Percentiles rank a stretch among this genome's conserved stretches.
Evolutionary conservation across 2,888 invertebrate species (phyloP).

Genomic region (Scotopteryx bipunctaria): DNA sequence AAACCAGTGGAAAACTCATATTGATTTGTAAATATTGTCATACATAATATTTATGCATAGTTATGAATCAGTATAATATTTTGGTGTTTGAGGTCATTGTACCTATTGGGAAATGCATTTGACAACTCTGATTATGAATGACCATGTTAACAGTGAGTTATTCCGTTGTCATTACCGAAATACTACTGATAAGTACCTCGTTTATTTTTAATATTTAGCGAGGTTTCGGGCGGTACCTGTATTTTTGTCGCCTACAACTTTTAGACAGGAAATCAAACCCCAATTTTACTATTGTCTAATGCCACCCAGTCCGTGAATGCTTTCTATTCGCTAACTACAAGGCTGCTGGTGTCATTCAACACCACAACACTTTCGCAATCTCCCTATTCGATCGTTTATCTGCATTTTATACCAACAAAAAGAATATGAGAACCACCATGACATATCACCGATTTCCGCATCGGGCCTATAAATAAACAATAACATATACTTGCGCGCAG

Average conservation of each 20-base stretch:
- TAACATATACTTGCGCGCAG: conserved; percentile 64
- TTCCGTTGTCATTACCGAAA: conserved; percentile 17
- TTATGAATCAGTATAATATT: conserved; percentile 4
- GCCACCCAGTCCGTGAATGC: conserved; percentile 62
- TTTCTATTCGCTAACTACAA: conserved; percentile 75
- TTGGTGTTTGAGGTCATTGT: conserved; percentile 16
- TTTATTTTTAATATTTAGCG: not conserved
- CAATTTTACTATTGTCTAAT: conserved; percentile 68
- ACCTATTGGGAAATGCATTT: conserved; percentile 15
- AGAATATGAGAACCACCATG: conserved; percentile 69
- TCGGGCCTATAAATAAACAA: conserved; percentile 77
- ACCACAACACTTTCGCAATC: conserved; percentile 75
- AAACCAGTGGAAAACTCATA: too few species aligned
- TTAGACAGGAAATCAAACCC: conserved; percentile 57
- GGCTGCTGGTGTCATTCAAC: conserved; percentile 74
- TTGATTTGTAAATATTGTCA: too few species aligned
- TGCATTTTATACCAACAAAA: conserved; percentile 65
- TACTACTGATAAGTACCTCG: conserved; percentile 5
- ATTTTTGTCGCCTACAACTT: conserved; percentile 1
- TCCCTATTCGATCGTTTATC: conserved; percentile 66
- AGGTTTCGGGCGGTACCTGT: conserved; percentile 17
- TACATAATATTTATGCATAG: too few species aligned
- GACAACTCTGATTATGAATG: conserved; percentile 18
- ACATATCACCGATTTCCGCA: conserved; percentile 77
- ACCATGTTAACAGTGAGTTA: conserved; percentile 21